Evolutionary conservation across 2,888 invertebrate species (phyloP).

Genomic region (Pollenia amentaria): DNA sequence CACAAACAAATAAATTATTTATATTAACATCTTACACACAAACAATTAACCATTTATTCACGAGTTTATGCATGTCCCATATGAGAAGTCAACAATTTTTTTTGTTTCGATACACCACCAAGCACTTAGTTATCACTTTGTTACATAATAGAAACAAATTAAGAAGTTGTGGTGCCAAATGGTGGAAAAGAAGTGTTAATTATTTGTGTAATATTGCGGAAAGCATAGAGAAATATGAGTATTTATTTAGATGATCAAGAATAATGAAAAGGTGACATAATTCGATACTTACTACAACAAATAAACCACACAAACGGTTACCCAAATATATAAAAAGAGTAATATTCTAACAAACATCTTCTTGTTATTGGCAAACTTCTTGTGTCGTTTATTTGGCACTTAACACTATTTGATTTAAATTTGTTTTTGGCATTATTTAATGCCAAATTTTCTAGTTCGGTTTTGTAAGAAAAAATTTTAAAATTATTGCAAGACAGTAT

Average conservation of each 20-base stretch:
- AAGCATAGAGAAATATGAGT: constrained; percentile 38
- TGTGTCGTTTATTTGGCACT: no score
- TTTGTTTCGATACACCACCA: neutral
- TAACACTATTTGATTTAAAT: no score
- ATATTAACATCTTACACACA: neutral
- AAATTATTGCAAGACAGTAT: no score
- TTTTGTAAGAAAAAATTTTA: no score
- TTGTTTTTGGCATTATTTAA: no score
- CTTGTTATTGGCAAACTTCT: no score
- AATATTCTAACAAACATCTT: no score
- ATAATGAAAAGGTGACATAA: no score
- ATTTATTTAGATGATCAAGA: neutral
- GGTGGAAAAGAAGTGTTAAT: constrained; percentile 24
- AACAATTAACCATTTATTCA: neutral
- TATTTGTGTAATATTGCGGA: neutral
- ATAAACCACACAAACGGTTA: no score
- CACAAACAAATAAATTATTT: constrained; percentile 11
- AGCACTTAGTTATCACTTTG: neutral
- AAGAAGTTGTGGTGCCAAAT: neutral
- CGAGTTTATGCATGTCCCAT: neutral
- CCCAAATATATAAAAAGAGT: no score
- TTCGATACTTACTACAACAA: no score
- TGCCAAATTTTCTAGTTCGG: no score
- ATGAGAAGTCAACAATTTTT: neutral
- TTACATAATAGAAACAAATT: neutral